Evolutionary conservation across 2,797 vertebrate genomes (phyloP).

Genomic region (Zalophus californianus): DNA sequence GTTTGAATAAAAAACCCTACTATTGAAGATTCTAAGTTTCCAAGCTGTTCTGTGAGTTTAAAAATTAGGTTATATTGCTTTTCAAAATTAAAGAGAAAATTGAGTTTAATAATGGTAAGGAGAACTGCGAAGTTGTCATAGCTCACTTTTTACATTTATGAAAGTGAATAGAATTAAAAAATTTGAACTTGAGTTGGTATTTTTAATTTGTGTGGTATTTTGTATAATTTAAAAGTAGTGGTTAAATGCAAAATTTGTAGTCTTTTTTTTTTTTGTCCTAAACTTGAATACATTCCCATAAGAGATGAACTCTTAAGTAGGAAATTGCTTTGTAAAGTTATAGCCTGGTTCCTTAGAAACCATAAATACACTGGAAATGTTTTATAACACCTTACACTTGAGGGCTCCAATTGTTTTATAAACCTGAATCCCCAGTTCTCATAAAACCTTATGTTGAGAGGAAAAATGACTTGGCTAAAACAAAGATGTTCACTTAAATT

Average conservation of each 20-base stretch:
- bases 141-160: slow-evolving; percentile 34
- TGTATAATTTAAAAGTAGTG: slow-evolving; percentile 55
- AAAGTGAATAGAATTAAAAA: slow-evolving; percentile 36
- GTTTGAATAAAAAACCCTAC: slow-evolving; percentile 50
- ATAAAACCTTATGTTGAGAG: slow-evolving; percentile 37
- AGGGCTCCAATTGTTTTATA: slow-evolving; percentile 45
- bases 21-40: neutral
- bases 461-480: slow-evolving; percentile 32
- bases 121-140: neutral
- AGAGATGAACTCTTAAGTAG: slow-evolving; percentile 33
- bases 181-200: neutral
- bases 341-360: slow-evolving; percentile 32
- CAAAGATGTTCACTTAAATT: slow-evolving; percentile 37
- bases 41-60: neutral
- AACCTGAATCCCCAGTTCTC: slow-evolving; percentile 11
- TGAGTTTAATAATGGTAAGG: slow-evolving; percentile 28
- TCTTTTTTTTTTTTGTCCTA: neutral
- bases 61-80: slow-evolving; percentile 54
- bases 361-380: slow-evolving; percentile 16
- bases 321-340: slow-evolving; percentile 54
- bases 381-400: slow-evolving; percentile 56
- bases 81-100: slow-evolving; percentile 54
- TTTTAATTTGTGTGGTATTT: slow-evolving; percentile 57
- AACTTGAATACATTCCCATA: slow-evolving; percentile 34
- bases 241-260: slow-evolving; percentile 46